Conservation (phyloP, 2,888 invertebrate species). For the Sialis fuliginosa region DNA sequence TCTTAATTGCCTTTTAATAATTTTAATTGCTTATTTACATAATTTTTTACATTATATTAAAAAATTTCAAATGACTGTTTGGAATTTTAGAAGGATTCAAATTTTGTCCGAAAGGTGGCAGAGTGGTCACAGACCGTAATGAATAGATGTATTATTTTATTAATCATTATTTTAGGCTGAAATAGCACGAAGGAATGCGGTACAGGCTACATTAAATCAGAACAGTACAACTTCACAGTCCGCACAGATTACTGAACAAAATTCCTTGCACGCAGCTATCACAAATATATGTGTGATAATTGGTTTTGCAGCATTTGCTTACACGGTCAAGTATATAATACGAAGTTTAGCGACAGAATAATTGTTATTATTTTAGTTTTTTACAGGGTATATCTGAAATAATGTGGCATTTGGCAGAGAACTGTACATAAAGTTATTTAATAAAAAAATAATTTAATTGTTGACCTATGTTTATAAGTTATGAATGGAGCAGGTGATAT, state of each 20-base stretch:
- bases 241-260: conserved; percentile 34
- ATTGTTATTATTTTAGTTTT: conserved; percentile 6
- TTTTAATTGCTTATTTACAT: too few species aligned
- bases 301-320: conserved; percentile 82
- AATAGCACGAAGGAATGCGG: conserved; percentile 17
- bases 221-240: conserved; percentile 12
- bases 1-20: too few species aligned
- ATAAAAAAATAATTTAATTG: too few species aligned
- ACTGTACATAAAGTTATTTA: too few species aligned
- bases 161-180: not conserved
- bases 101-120: too few species aligned
- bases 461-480: too few species aligned
- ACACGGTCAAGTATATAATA: conserved; percentile 83
- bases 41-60: not conserved
- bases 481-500: too few species aligned
- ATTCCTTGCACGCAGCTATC: conserved; percentile 58
- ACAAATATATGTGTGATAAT: conserved; percentile 77
- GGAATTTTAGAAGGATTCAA: too few species aligned
- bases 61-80: too few species aligned
- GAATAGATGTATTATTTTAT: not conserved
- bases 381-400: conserved; percentile 1
- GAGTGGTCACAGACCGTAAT: too few species aligned
- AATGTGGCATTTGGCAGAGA: too few species aligned
- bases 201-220: conserved; percentile 13
- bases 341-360: conserved; percentile 51